phyloP scores from a whole-genome alignment of 1,140 invertebrate species.

The Oreohelix idahoensis region DNA sequence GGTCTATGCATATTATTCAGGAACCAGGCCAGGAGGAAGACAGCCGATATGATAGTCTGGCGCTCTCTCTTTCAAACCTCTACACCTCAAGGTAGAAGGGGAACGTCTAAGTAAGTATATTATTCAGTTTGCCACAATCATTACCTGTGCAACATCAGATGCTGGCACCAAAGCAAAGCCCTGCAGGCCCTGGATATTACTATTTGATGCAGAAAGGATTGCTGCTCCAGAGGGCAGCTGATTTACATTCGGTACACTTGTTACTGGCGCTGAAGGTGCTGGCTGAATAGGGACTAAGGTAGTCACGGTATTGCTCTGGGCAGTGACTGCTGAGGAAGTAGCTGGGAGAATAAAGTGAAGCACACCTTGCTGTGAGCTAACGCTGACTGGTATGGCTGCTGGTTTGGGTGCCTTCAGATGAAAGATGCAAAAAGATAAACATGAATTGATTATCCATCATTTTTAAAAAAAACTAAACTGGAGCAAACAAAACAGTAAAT shows the following conservation, averaged over 20 bases:
- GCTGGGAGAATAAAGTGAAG: constrained; percentile 69
- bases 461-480: no score
- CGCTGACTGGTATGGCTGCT: background rate
- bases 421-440: background rate
- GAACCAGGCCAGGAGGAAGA: no score
- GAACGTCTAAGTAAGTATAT: no score
- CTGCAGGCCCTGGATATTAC: constrained; percentile 60
- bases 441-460: no score
- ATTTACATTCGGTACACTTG: constrained; percentile 70
- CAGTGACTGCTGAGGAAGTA: constrained; percentile 43
- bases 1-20: no score
- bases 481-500: no score
- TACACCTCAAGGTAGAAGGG: no score
- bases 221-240: constrained; percentile 74
- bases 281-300: constrained; percentile 58
- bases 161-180: constrained; percentile 78
- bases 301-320: constrained; percentile 43
- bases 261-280: constrained; percentile 45
- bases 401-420: constrained; percentile 23
- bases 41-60: no score
- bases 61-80: no score
- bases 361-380: constrained; percentile 45
- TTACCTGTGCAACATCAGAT: constrained; percentile 76
- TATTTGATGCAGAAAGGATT: constrained; percentile 75
- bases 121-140: background rate